Evolutionary conservation across 1,140 invertebrate species (phyloP), one percentile per base, ranked within the genome.

Genomic region (Drosophila sechellia): DNA sequence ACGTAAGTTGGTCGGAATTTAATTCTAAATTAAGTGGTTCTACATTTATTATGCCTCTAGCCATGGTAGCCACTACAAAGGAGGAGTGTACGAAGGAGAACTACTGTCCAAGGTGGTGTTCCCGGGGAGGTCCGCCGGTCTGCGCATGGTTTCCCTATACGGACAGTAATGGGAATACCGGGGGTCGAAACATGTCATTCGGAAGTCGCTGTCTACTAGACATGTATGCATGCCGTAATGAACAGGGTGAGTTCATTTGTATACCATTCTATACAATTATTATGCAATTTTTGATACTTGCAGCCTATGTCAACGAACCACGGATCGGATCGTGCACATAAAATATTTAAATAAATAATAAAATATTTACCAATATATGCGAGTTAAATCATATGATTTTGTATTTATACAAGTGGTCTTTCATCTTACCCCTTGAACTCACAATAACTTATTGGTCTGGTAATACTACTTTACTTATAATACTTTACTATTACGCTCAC

Each of bases 261-360:
- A 49, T 31, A 39, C 0, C 8, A 31, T 10, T 31, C 31, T 25
- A 6, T 0, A 8, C 6, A 11, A 27, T 3, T 8, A 3, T 13
- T 3, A 25, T 3, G 1, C 0, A 0, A 45, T 20, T 17, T 45
- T 12, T 0, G 25, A 6, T 25, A 31, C 6, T 40, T 43, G 0
- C 43, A 75, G 72, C 72, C 10, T 76, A 76, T 57, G 72, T 74
- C 1, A 56, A 64, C 52, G 72, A 76, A 25, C 72, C 72, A 4
- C 53, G 25, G 10, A 42, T 17, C 13, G 72, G 72, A 27, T 34
- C 20, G 6, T 76, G 72, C 20, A 22, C 27, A 11, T 35, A 20
- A 56, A 35, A 27, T 10, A 4, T 12, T 12, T 12, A 20, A 35
- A 11, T 17, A 1, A 17, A 25, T 6, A 0, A 12, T 4, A 25